Evolutionary conservation across 2,113 vertebrate genomes (phyloP).

Genomic region (Prunella himalayana): DNA sequence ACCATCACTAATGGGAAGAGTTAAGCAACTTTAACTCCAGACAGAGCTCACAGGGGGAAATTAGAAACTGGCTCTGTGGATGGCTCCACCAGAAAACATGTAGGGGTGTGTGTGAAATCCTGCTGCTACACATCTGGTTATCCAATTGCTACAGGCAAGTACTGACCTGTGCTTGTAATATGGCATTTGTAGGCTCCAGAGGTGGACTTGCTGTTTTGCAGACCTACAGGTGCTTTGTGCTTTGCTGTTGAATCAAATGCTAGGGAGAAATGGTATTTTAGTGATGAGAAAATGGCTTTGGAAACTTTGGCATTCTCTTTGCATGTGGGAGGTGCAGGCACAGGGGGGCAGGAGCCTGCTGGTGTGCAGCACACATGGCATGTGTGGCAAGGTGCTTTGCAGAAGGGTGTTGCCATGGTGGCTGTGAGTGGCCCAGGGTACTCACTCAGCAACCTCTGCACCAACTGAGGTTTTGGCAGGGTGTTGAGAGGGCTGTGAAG

Average conservation of each 20-base stretch:
- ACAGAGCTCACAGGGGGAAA: neutral
- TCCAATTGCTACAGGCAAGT: neutral
- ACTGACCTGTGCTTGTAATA: neutral
- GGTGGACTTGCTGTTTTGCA: neutral
- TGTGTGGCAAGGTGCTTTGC: neutral
- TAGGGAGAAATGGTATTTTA: neutral
- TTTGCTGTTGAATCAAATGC: neutral
- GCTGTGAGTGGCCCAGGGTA: neutral
- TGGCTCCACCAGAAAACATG: neutral
- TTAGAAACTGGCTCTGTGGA: neutral
- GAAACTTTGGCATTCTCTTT: neutral
- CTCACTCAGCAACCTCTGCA: neutral
- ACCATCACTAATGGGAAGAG: neutral
- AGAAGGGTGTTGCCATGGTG: fast-evolving
- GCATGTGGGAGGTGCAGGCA: fast-evolving
- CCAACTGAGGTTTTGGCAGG: neutral
- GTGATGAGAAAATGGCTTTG: neutral
- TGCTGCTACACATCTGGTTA: fast-evolving
- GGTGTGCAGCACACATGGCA: fast-evolving
- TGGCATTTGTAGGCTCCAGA: neutral
- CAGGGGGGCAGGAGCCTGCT: neutral
- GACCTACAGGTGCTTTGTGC: fast-evolving
- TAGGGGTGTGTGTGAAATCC: neutral
- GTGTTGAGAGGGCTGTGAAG: fast-evolving
- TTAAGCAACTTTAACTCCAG: neutral